Evolutionary conservation across 2,113 vertebrate species (phyloP).

Genomic region (Passer montanus): DNA sequence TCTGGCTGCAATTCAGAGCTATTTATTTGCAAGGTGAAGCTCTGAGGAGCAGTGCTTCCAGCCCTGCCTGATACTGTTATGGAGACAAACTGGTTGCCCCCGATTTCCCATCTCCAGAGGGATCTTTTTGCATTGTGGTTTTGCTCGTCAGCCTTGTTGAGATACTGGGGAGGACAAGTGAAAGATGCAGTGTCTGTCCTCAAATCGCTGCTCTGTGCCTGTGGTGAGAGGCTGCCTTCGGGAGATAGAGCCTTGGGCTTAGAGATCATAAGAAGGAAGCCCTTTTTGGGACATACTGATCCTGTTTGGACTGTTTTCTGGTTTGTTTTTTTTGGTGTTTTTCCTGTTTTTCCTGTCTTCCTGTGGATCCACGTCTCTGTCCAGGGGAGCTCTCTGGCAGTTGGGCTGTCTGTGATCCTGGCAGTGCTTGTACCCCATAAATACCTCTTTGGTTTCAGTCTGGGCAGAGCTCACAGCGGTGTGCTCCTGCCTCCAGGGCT

Average conservation of each 20-base stretch:
- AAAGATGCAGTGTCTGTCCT: background rate
- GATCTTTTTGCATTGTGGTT: background rate
- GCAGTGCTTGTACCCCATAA: background rate
- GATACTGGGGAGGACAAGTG: constrained; percentile 10
- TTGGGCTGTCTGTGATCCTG: background rate
- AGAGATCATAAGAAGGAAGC: background rate
- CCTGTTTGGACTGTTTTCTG: background rate
- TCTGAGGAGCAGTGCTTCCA: constrained; percentile 52
- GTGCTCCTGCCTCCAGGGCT: background rate
- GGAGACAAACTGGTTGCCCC: constrained; percentile 37
- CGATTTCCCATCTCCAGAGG: constrained; percentile 32
- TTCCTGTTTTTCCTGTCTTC: background rate
- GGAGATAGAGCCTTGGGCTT: background rate
- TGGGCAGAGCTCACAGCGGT: background rate
- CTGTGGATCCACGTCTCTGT: accelerated
- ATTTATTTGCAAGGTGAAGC: constrained; percentile 81
- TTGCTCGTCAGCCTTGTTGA: background rate
- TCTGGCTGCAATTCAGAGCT: constrained; percentile 74
- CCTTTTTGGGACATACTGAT: background rate
- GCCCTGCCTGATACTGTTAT: constrained; percentile 40
- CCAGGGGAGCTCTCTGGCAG: background rate
- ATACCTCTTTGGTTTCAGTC: background rate
- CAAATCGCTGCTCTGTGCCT: background rate
- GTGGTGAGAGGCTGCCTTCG: background rate
- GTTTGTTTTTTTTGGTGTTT: background rate